Conservation (phyloP, 2,113 vertebrate genomes). For the Montifringilla adamsi region DNA sequence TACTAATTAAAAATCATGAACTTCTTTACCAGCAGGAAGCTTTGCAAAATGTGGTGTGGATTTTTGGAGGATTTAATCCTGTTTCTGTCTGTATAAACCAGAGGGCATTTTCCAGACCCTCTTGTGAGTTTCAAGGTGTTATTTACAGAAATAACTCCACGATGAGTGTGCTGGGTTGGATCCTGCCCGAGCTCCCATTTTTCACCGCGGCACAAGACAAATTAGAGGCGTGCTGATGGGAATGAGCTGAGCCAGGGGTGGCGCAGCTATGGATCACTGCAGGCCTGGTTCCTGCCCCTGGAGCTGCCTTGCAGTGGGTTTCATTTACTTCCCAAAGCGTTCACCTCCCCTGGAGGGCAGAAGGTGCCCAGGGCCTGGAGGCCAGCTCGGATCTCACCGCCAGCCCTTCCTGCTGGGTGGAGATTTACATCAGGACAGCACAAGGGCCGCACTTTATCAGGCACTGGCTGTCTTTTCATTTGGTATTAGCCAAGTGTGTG, state of each 20-base stretch:
- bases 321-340: not conserved
- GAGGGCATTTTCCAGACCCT: not conserved
- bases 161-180: not conserved
- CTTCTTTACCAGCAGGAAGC: constrained; percentile 41
- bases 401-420: not conserved
- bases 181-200: not conserved
- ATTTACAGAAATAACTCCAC: not conserved
- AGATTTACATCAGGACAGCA: not conserved
- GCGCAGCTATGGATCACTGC: not conserved
- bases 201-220: not conserved
- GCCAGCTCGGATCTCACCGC: not conserved
- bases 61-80: constrained; percentile 28
- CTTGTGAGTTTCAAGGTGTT: not conserved
- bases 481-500: constrained; percentile 6
- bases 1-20: constrained; percentile 68
- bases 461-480: constrained; percentile 12
- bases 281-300: not conserved
- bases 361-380: not conserved
- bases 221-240: not conserved
- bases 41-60: constrained; percentile 34
- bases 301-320: not conserved
- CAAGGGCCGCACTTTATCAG: not conserved
- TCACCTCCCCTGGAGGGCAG: not conserved
- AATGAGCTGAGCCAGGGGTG: not conserved
- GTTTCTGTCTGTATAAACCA: not conserved